A percentile compares a stretch with the other conserved stretches of the same genome.
Conservation (phyloP, 2,888 invertebrate genomes). For the Mythimna pallens region DNA sequence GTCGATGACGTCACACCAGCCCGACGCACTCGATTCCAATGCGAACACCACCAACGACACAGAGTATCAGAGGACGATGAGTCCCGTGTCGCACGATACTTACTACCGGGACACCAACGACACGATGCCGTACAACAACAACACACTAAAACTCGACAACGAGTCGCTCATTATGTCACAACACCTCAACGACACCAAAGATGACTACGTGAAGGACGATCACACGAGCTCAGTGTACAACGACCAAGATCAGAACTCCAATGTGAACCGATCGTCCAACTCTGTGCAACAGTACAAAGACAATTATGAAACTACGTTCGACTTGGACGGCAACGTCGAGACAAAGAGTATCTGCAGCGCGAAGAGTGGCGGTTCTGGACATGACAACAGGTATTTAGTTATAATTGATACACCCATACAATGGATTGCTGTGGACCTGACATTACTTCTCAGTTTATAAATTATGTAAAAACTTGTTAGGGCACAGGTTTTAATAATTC, state of each 20-base stretch:
- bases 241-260: slow-evolving; percentile 80
- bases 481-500: slow-evolving; percentile 47
- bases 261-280: slow-evolving; percentile 77
- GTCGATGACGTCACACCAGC: slow-evolving; percentile 79
- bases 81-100: slow-evolving; percentile 91
- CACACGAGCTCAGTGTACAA: slow-evolving; percentile 81
- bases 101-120: slow-evolving; percentile 86
- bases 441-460: slow-evolving; percentile 48
- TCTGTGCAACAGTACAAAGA: slow-evolving; percentile 90
- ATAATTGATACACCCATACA: slow-evolving; percentile 46
- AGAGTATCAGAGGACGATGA: slow-evolving; percentile 83
- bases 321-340: slow-evolving; percentile 97
- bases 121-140: slow-evolving; percentile 84
- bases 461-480: slow-evolving; percentile 48
- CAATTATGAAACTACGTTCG: slow-evolving; percentile 96
- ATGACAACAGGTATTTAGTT: slow-evolving; percentile 93
- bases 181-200: slow-evolving; percentile 83
- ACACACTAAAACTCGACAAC: slow-evolving; percentile 87
- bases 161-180: slow-evolving; percentile 87
- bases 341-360: slow-evolving; percentile 97
- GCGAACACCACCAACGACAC: slow-evolving; percentile 76
- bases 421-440: slow-evolving; percentile 52
- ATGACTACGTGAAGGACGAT: slow-evolving; percentile 83
- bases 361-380: slow-evolving; percentile 94
- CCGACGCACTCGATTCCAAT: slow-evolving; percentile 78